Percentiles rank a stretch among this genome's conserved stretches.
These are phyloP conservation scores for Bombus confusus DNA, from an alignment of 1,140 invertebrate species.

Conservation along the genomic window DNA sequence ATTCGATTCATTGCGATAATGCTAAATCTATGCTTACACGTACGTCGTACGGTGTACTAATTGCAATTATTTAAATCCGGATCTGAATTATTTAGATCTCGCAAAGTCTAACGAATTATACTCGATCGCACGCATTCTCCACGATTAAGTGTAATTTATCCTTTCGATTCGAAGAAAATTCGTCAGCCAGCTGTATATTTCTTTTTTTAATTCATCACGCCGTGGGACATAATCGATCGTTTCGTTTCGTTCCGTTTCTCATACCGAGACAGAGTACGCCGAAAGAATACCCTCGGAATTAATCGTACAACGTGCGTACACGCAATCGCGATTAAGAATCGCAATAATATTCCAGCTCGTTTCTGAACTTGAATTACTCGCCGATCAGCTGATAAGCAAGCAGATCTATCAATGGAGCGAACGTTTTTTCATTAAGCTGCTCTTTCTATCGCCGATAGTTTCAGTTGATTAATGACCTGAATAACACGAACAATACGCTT, in stretches of 20 bases:
- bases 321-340: background rate
- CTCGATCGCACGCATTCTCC: too few species aligned
- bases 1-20: too few species aligned
- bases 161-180: too few species aligned
- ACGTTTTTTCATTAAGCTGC: background rate
- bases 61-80: too few species aligned
- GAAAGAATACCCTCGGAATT: background rate
- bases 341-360: background rate
- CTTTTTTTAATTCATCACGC: too few species aligned
- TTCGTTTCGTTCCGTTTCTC: background rate
- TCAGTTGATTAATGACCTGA: conserved; percentile 9
- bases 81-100: too few species aligned
- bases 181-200: too few species aligned
- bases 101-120: too few species aligned
- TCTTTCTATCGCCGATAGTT: background rate
- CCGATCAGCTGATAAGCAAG: background rate
- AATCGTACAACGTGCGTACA: background rate
- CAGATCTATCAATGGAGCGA: background rate
- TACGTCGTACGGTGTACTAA: too few species aligned
- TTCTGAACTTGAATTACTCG: conserved; percentile 3
- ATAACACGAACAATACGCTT: background rate
- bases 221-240: too few species aligned
- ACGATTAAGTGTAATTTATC: too few species aligned
- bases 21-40: too few species aligned
- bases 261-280: background rate